phyloP scores from a whole-genome alignment of 2,888 invertebrate genomes.

The Cryptocephalus primarius region DNA sequence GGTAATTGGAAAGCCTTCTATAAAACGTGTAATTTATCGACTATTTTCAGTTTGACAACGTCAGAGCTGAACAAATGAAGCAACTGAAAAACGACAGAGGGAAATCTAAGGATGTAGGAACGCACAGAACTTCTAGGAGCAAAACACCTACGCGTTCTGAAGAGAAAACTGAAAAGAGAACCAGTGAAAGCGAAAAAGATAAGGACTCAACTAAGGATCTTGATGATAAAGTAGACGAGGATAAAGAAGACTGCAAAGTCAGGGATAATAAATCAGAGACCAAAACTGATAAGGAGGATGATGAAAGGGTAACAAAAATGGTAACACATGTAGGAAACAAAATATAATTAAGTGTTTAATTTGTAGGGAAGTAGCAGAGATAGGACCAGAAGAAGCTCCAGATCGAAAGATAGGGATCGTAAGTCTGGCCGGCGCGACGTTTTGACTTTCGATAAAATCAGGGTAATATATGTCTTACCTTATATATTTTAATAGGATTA shows the following conservation, averaged over 20 bases:
- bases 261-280: constrained; percentile 5
- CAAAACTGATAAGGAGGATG: no score
- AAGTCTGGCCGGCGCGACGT: constrained; percentile 40
- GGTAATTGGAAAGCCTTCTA: constrained; percentile 39
- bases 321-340: no score
- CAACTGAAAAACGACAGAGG: constrained; percentile 16
- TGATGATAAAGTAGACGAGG: constrained; percentile 14
- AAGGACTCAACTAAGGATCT: constrained; percentile 8
- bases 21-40: not conserved
- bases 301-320: no score
- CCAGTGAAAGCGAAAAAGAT: constrained; percentile 1
- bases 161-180: constrained; percentile 3
- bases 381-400: constrained; percentile 5
- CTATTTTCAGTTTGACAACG: constrained; percentile 22
- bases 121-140: constrained; percentile 5
- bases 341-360: not conserved
- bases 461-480: constrained; percentile 39
- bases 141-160: constrained; percentile 1
- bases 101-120: constrained; percentile 5
- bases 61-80: constrained; percentile 32
- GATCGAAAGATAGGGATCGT: constrained; percentile 2
- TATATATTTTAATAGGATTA: not conserved
- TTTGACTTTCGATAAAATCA: constrained; percentile 70
- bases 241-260: constrained; percentile 14
- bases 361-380: constrained; percentile 3